These are phyloP conservation scores for Corythaixoides concolor DNA, from an alignment of 2,113 vertebrate genomes.

Conservation along the genomic window DNA sequence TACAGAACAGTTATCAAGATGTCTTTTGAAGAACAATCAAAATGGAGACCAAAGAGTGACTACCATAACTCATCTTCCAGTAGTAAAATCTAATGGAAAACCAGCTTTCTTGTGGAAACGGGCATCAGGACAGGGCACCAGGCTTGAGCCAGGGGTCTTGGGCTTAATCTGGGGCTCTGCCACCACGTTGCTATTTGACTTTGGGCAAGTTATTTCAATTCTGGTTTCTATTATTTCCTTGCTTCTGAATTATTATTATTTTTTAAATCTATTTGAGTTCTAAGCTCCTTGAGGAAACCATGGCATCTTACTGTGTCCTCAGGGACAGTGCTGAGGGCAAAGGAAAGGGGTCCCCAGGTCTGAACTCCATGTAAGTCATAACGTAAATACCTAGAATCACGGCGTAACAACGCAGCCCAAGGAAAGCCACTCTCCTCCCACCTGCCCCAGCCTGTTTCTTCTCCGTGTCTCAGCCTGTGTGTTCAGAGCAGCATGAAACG, in stretches of 20 bases:
- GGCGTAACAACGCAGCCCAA: background rate
- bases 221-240: background rate
- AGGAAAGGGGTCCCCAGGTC: background rate
- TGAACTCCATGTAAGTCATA: background rate
- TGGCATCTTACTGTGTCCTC: background rate
- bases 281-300: background rate
- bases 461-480: constrained; percentile 10
- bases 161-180: background rate
- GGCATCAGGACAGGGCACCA: background rate
- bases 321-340: background rate
- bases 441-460: constrained; percentile 35
- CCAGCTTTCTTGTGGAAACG: background rate
- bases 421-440: constrained; percentile 3
- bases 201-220: background rate
- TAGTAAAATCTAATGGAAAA: background rate
- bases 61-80: background rate
- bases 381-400: background rate
- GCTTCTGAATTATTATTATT: background rate
- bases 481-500: background rate
- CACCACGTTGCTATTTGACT: background rate
- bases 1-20: background rate
- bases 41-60: background rate
- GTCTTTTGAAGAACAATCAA: background rate
- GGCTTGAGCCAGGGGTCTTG: background rate
- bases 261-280: background rate